These are phyloP conservation scores for Paralichthys olivaceus DNA, from an alignment of 2,113 vertebrate species.

Conservation along the genomic window DNA sequence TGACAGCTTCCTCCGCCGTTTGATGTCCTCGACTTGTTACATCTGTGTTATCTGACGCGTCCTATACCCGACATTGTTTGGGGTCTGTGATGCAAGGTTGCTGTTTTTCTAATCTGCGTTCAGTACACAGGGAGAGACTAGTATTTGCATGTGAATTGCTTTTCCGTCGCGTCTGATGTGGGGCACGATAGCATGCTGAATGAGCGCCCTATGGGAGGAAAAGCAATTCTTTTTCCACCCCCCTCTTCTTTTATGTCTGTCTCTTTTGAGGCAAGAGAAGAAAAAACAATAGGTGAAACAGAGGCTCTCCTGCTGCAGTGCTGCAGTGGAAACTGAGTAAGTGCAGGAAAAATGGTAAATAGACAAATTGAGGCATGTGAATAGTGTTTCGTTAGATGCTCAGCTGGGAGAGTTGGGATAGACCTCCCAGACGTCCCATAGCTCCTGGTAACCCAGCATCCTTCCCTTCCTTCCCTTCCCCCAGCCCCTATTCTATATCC, in stretches of 20 bases:
- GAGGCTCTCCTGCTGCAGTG: constrained; percentile 49
- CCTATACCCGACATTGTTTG: constrained; percentile 58
- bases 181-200: constrained; percentile 50
- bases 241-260: constrained; percentile 39
- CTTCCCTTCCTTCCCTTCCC: not conserved
- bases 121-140: constrained; percentile 45
- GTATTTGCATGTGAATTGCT: constrained; percentile 79
- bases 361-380: constrained; percentile 9
- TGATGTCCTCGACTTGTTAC: constrained; percentile 46
- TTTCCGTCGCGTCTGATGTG: constrained; percentile 69
- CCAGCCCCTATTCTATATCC: constrained; percentile 25
- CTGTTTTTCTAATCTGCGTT: constrained; percentile 67
- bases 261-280: constrained; percentile 48
- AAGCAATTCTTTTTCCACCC: not conserved
- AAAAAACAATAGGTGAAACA: constrained; percentile 40
- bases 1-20: constrained; percentile 54
- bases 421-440: constrained; percentile 47
- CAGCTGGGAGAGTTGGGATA: constrained; percentile 37
- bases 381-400: constrained; percentile 25
- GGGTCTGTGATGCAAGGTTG: constrained; percentile 62
- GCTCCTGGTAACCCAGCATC: constrained; percentile 28
- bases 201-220: constrained; percentile 28
- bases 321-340: constrained; percentile 54
- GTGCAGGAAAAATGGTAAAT: constrained; percentile 12
- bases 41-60: constrained; percentile 62